Evolutionary conservation across 2,888 invertebrate species (phyloP), one percentile per base, ranked within the genome.

Genomic region (Lomographa bimaculata): DNA sequence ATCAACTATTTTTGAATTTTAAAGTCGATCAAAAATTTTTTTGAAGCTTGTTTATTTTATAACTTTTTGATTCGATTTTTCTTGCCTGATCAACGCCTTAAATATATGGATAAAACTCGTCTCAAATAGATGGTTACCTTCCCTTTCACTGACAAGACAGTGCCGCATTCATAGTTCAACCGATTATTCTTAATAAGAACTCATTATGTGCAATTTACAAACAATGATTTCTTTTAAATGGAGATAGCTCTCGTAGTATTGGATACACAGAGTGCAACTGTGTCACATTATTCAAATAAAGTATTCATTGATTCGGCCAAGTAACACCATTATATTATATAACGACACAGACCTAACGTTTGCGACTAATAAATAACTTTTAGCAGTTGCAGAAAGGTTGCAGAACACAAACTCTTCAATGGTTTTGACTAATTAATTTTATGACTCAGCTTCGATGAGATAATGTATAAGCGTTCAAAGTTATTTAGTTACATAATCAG

Each of bases 41-140:
- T n/a, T n/a, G n/a, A n/a, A n/a, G n/a, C n/a, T n/a, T n/a, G n/a
- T n/a, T n/a, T n/a, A n/a, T n/a, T n/a, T n/a, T n/a, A n/a, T n/a
- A n/a, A n/a, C n/a, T n/a, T n/a, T n/a, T n/a, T n/a, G n/a, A n/a
- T n/a, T n/a, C n/a, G n/a, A n/a, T n/a, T n/a, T n/a, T n/a, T n/a
- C n/a, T n/a, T n/a, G n/a, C n/a, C n/a, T 54, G 43, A 47, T 39
- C 32, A 62, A 60, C 71, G 71, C 71, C 68, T 67, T 66, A 51
- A n/a, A n/a, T n/a, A n/a, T n/a, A n/a, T n/a, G n/a, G n/a, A n/a
- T n/a, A n/a, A n/a, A n/a, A n/a, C n/a, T 70, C 68, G 69, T 79
- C 75, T 75, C 71, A 74, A 81, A 80, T 77, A 81, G 81, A 83
- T 83, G 78, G 76, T 71, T 70, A 84, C 83, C 85, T 83, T 80